Evolutionary conservation across 1,140 invertebrate genomes (phyloP).

Genomic region (Drosophila subpulchrella): DNA sequence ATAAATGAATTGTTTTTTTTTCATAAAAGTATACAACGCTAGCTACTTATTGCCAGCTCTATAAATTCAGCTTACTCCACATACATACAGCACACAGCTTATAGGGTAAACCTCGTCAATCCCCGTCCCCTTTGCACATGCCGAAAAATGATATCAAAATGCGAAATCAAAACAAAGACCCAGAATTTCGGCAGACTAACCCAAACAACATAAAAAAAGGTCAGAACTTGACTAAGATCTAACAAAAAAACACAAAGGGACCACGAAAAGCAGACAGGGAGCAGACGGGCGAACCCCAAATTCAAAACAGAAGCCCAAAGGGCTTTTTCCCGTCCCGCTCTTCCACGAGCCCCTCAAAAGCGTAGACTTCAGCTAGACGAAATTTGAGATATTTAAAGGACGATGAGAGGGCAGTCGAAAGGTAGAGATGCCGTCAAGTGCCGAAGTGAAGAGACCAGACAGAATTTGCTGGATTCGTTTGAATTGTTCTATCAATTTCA

Average conservation of each 20-base stretch:
- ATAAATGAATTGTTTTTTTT: neutral
- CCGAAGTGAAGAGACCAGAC: neutral
- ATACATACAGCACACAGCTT: slow-evolving; percentile 1
- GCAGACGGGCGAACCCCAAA: slow-evolving; percentile 44
- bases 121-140: slow-evolving; percentile 20
- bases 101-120: neutral
- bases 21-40: neutral
- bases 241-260: slow-evolving; percentile 42
- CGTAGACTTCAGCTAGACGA: slow-evolving; percentile 37
- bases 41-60: slow-evolving; percentile 1
- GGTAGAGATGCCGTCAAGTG: slow-evolving; percentile 53
- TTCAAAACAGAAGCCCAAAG: slow-evolving; percentile 15
- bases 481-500: slow-evolving; percentile 55
- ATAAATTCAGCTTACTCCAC: neutral
- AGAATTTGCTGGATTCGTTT: slow-evolving; percentile 10
- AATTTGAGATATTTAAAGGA: slow-evolving; percentile 43
- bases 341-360: slow-evolving; percentile 15
- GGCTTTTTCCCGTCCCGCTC: slow-evolving; percentile 30
- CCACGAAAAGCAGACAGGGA: slow-evolving; percentile 56
- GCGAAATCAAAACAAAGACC: slow-evolving; percentile 71
- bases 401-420: slow-evolving; percentile 3
- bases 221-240: slow-evolving; percentile 74
- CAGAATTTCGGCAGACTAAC: slow-evolving; percentile 38
- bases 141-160: slow-evolving; percentile 69
- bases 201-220: slow-evolving; percentile 39